phyloP scores from a whole-genome alignment of 2,888 invertebrate genomes.

The Macrosoma leucophasiata region DNA sequence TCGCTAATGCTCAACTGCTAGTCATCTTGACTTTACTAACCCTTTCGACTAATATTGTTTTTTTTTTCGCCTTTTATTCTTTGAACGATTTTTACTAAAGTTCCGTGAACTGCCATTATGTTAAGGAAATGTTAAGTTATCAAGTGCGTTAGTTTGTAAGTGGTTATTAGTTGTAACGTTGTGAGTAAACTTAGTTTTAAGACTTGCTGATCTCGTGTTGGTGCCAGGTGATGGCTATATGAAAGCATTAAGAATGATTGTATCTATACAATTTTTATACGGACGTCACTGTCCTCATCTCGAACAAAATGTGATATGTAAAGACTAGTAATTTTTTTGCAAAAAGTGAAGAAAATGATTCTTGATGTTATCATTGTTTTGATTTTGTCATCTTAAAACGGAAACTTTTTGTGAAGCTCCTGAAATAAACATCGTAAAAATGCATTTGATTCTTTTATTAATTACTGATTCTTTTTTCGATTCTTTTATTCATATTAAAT shows the following conservation, averaged over 20 bases:
- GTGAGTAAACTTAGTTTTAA: slow-evolving; percentile 61
- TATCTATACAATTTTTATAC: slow-evolving; percentile 67
- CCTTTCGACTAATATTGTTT: slow-evolving; percentile 38
- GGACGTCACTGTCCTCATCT: slow-evolving; percentile 71
- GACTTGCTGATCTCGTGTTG: slow-evolving; percentile 70
- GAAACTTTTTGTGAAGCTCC: slow-evolving; percentile 71
- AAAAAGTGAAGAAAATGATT: slow-evolving; percentile 63
- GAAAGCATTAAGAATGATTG: slow-evolving; percentile 74
- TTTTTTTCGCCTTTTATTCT: slow-evolving; percentile 46
- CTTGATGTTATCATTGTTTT: slow-evolving; percentile 73
- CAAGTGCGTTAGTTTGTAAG: slow-evolving; percentile 54
- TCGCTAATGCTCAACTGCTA: slow-evolving; percentile 44
- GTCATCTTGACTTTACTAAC: slow-evolving; percentile 32
- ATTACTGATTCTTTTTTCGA: too few species aligned
- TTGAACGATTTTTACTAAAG: slow-evolving; percentile 45
- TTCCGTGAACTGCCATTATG: slow-evolving; percentile 65
- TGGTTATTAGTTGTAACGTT: slow-evolving; percentile 57
- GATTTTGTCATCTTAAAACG: slow-evolving; percentile 69
- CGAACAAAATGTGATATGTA: slow-evolving; percentile 73
- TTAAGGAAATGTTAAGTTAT: slow-evolving; percentile 63
- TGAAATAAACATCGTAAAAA: slow-evolving; percentile 58
- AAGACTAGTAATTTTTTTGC: slow-evolving; percentile 68
- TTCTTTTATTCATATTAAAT: too few species aligned
- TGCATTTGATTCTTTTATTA: slow-evolving; percentile 22
- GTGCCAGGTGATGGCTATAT: slow-evolving; percentile 62